A percentile compares a stretch with the other conserved stretches of the same genome.
These are phyloP conservation scores for Planiliza haematocheilus DNA, from an alignment of 2,113 vertebrate genomes.

Conservation along the genomic window DNA sequence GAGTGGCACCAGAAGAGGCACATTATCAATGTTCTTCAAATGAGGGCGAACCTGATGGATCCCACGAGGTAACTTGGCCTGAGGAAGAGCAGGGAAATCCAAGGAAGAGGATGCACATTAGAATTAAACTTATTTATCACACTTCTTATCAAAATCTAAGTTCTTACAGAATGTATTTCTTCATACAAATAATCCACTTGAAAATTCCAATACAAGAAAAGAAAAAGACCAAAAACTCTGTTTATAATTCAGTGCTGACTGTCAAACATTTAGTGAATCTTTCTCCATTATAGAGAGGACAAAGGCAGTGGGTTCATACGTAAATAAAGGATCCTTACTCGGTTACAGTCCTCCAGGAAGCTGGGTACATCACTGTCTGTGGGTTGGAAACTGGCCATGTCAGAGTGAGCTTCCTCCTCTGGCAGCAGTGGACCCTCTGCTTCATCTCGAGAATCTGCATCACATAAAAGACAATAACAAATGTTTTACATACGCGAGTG, in stretches of 20 bases:
- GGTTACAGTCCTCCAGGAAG: slow-evolving; percentile 96
- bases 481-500: too few species aligned
- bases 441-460: slow-evolving; percentile 93
- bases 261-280: not conserved
- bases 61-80: slow-evolving; percentile 98
- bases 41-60: slow-evolving; percentile 99
- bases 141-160: too few species aligned
- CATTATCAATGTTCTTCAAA: slow-evolving; percentile 98
- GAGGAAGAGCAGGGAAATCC: slow-evolving; percentile 23
- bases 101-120: not conserved
- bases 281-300: not conserved
- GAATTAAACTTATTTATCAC: too few species aligned
- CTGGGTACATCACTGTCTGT: slow-evolving; percentile 99
- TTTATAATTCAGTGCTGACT: not conserved
- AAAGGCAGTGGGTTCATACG: not conserved
- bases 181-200: too few species aligned
- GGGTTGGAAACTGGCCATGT: slow-evolving; percentile 97
- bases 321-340: slow-evolving; percentile 79
- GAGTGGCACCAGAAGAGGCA: slow-evolving; percentile 96
- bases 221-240: too few species aligned
- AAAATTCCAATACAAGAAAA: too few species aligned
- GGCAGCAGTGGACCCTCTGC: slow-evolving; percentile 92
- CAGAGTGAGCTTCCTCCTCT: slow-evolving; percentile 94
- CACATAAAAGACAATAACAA: not conserved
- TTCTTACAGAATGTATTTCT: too few species aligned